phyloP scores from a whole-genome alignment of 2,797 vertebrate genomes.

The Otolemur crassicaudatus region DNA sequence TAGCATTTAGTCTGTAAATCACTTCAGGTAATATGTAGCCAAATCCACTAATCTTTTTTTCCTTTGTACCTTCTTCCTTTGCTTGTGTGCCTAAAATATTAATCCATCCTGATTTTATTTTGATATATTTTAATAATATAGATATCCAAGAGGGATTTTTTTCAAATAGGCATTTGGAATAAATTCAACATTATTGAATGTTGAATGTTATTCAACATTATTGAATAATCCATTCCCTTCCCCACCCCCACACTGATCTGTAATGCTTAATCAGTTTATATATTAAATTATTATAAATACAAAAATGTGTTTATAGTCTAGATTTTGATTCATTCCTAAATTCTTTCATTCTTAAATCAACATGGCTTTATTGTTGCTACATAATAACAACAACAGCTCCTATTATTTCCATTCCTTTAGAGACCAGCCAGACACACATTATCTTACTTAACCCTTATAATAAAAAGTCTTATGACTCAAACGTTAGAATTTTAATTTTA shows the following conservation, averaged over 20 bases:
- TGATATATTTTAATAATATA: neutral
- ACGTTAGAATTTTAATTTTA: constrained; percentile 24
- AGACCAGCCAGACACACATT: neutral
- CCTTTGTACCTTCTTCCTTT: neutral
- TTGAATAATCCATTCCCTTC: neutral
- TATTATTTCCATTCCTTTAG: neutral
- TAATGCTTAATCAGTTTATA: neutral
- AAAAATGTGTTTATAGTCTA: neutral
- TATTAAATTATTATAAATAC: neutral
- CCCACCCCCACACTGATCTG: neutral
- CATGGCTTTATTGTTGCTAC: neutral
- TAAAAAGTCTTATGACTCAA: neutral
- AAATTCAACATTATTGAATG: neutral
- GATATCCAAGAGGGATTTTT: neutral
- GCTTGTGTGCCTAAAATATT: neutral
- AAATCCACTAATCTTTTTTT: neutral
- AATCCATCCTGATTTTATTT: neutral
- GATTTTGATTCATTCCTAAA: neutral
- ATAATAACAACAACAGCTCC: neutral
- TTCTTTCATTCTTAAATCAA: neutral
- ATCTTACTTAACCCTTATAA: neutral
- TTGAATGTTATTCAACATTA: neutral
- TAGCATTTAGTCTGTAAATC: too few species aligned
- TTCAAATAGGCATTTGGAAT: neutral
- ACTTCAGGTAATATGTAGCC: too few species aligned